Percentiles rank a stretch among this genome's conserved stretches.
phyloP scores from a whole-genome alignment of 2,113 vertebrate species.

The Catharus fuscescens region DNA sequence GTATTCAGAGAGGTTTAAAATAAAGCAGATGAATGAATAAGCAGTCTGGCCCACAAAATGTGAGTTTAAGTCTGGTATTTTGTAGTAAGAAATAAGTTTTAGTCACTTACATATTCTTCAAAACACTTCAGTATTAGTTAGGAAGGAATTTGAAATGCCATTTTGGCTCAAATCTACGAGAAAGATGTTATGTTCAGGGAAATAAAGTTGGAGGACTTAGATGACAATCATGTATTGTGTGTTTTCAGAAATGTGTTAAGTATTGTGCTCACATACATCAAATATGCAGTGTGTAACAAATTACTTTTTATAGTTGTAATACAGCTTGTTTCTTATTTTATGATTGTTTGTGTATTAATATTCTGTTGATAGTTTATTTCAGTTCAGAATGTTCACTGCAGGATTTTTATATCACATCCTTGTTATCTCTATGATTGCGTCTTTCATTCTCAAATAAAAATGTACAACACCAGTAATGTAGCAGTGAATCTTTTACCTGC shows the following conservation, averaged over 20 bases:
- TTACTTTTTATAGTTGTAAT: neutral
- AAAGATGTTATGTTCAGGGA: neutral
- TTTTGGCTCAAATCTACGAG: neutral
- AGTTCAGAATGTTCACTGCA: neutral
- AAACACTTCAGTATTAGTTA: neutral
- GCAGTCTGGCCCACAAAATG: neutral
- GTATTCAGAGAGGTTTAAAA: neutral
- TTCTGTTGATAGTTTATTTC: neutral
- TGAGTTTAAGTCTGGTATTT: neutral
- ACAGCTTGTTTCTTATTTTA: neutral
- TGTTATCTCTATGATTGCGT: neutral
- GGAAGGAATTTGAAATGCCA: neutral
- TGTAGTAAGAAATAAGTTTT: neutral
- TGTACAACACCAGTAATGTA: fast-evolving
- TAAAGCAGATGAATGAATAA: neutral
- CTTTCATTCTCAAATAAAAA: slow-evolving; percentile 9
- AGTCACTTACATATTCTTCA: neutral
- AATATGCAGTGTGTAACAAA: neutral
- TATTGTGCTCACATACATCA: neutral
- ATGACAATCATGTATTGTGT: neutral
- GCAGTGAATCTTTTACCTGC: neutral
- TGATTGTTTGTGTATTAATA: neutral
- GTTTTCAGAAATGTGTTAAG: neutral
- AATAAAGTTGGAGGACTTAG: neutral
- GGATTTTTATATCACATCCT: neutral